These are phyloP conservation scores for Drosophila borborema DNA, from an alignment of 2,888 invertebrate species.

Conservation along the genomic window DNA sequence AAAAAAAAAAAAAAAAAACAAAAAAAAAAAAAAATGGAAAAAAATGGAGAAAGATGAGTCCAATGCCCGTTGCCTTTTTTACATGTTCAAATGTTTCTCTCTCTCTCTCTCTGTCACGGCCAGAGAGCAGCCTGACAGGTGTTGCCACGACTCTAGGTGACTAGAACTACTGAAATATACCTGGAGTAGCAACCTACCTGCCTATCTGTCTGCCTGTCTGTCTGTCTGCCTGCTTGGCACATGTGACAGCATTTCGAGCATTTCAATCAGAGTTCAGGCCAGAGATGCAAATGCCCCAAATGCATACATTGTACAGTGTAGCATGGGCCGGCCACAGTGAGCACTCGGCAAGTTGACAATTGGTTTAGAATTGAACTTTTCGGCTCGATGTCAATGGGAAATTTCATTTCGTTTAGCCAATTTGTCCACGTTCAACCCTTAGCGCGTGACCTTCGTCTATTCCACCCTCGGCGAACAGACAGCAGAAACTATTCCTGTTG, in stretches of 20 bases:
- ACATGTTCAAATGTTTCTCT: constrained; percentile 11
- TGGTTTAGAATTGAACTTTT: constrained; percentile 61
- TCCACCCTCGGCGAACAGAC: neutral
- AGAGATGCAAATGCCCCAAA: constrained; percentile 50
- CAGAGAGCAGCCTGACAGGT: constrained; percentile 45
- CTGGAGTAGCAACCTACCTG: constrained; percentile 1
- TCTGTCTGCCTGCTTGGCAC: constrained; percentile 3
- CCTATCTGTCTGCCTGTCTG: neutral
- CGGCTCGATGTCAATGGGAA: constrained; percentile 48
- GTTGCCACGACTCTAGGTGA: constrained; percentile 19
- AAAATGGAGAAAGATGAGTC: neutral
- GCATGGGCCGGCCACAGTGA: constrained; percentile 8
- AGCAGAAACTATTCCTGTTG: constrained; percentile 18
- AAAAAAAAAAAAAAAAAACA: neutral
- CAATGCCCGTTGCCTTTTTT: constrained; percentile 8
- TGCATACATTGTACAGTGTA: constrained; percentile 7
- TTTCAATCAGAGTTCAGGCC: constrained; percentile 70
- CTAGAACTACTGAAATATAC: constrained; percentile 3
- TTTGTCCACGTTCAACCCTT: constrained; percentile 11
- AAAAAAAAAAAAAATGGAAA: neutral
- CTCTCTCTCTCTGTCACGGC: constrained; percentile 38
- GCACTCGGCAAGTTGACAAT: constrained; percentile 27
- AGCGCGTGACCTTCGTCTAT: constrained; percentile 8
- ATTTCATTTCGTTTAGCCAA: constrained; percentile 47
- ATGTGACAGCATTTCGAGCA: constrained; percentile 43